Evolutionary conservation across 2,888 invertebrate species (phyloP), one percentile per base, ranked within the genome.

Genomic region (Spilarctia lutea): DNA sequence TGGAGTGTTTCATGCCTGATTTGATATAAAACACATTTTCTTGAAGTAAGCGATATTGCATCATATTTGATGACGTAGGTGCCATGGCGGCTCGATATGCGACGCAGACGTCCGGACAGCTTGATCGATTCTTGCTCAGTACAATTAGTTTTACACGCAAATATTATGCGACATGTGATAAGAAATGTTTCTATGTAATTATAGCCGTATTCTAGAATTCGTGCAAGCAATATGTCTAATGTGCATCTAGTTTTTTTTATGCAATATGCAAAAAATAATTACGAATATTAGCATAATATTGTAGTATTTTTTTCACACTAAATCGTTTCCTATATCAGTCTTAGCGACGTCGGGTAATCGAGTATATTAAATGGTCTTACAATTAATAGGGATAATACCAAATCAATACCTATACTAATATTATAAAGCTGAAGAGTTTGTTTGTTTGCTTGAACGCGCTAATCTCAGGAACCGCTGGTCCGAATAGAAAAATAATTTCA

Each of bases 1-100:
- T 72, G 20, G 65, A 68, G 42, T 77, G 35, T 75, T 73, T 68
- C 27, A 75, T 70, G 74, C 80, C 77, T 78, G 81, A 73, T 69
- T 79, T 33, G 73, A 74, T 72, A 73, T 48, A 70, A 67, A 65
- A 56, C 66, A 73, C 39, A 70, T 79, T 78, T 81, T 68, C 79
- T 79, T 63, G 27, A 71, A 78, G 30, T 52, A 52, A 68, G 48
- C 30, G 24, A 68, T 68, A 45, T 69, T 69, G 52, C 52, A 56
- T 69, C 33, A 52, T 60, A 60, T 60, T 60, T 60, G 27, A 27
- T 16, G 27, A 11, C 4, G 13, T 60, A 27, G 3, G 27, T 27
- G 27, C 13, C 60, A 27, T n/a, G n/a, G 60, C n/a, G n/a, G 27
- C 2, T 13, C 16, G 4, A 60, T 27, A 16, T 27, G n/a, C 27